Conservation (phyloP, 2,797 vertebrate genomes). For the Pseudomugil tenellus region DNA sequence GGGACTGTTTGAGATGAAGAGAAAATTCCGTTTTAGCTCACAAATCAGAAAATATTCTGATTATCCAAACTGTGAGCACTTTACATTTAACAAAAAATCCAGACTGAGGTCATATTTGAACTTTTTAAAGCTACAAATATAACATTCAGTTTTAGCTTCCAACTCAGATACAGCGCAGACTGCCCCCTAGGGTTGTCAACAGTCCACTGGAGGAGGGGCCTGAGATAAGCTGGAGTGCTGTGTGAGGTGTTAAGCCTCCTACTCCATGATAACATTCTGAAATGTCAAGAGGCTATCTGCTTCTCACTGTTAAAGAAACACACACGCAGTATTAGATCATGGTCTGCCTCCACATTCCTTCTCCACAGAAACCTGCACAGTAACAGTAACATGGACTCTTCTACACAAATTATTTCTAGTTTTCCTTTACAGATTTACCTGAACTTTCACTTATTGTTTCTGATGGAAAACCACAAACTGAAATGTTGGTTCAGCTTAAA, state of each 20-base stretch:
- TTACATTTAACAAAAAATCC: too few relatives aligned
- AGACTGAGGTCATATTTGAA: background rate
- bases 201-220: slow-evolving; percentile 13
- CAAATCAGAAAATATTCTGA: too few relatives aligned
- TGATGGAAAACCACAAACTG: too few relatives aligned
- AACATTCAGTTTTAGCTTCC: background rate
- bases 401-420: background rate
- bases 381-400: too few relatives aligned
- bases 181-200: slow-evolving; percentile 44
- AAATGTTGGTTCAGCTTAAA: too few relatives aligned
- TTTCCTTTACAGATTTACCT: too few relatives aligned
- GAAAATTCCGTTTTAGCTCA: too few relatives aligned
- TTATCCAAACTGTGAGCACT: too few relatives aligned
- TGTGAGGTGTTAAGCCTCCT: slow-evolving; percentile 31
- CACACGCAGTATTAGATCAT: slow-evolving; percentile 10
- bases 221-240: background rate
- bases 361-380: background rate
- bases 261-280: slow-evolving; percentile 48
- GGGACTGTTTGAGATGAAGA: too few relatives aligned
- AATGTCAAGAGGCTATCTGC: slow-evolving; percentile 53
- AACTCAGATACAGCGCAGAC: slow-evolving; percentile 44
- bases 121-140: background rate
- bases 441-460: too few relatives aligned
- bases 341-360: background rate
- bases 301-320: slow-evolving; percentile 22